Evolutionary conservation across 2,888 invertebrate species (phyloP), one percentile per base, ranked within the genome.

Genomic region (Callyntrura sp.): DNA sequence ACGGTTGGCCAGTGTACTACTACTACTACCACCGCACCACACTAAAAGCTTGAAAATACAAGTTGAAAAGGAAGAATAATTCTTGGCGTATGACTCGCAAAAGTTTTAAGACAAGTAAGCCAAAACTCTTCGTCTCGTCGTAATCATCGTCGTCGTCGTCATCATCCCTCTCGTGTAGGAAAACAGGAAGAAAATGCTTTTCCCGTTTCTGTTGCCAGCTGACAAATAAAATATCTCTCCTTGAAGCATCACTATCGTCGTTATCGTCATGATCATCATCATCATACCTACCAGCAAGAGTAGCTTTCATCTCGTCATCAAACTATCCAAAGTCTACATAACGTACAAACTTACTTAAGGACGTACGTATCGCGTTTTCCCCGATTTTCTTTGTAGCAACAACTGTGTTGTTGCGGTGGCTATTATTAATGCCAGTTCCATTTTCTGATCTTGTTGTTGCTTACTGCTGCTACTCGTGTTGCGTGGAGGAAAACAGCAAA

Each of bases 181-280:
- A 65, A 45, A 65, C 45, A 70, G 70, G 45, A 82, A 73, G 25
- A 55, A 14, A 82, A 48, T 23, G 48, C 5, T 83, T 35, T 35
- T 85, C 14, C 35, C 57, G 23, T 60, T 76, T 45, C 28, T 88
- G 83, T 89, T 84, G 68, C 89, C 78, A 89, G 89, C 79, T 89
- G 84, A 84, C 84, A 83, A 88, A 76, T 83, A 84, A 89, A 89
- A 89, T 78, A 85, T 79, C 84, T 84, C 84, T 89, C 79, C 84
- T 84, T 84, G 65, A 68, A 84, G 60, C 78, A 68, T 68, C 89
- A 43, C 45, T 57, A 20, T 88, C 76, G 28, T 73, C 73, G 83
- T 76, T 43, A 20, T 48, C 20, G 6, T 35, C 35, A 35, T 35
- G 3, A 35, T 35, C 35, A 35, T 35, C 35, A 35, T 35, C 35